These are phyloP conservation scores for Lateolabrax maculatus DNA, from an alignment of 2,797 vertebrate species.

Conservation along the genomic window DNA sequence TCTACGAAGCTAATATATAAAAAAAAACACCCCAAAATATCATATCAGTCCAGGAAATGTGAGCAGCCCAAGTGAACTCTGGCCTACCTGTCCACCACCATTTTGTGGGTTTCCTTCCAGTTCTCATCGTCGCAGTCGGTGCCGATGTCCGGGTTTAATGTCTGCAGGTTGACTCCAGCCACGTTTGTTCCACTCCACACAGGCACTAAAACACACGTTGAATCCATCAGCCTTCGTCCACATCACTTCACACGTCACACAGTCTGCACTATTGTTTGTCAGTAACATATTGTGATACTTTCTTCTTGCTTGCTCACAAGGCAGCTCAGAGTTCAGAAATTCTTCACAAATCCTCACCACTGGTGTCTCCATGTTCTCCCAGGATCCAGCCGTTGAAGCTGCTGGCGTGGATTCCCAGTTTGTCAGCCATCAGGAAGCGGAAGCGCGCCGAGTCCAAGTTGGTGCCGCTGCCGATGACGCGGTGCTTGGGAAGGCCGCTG, in stretches of 20 bases:
- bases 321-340: neutral
- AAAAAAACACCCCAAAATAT: neutral
- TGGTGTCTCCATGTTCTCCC: conserved; percentile 97
- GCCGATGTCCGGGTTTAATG: conserved; percentile 92
- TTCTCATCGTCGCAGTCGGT: conserved; percentile 90
- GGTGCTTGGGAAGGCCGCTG: conserved; percentile 96
- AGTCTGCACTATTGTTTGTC: neutral
- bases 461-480: conserved; percentile 97
- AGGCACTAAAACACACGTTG: conserved; percentile 85
- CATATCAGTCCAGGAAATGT: neutral
- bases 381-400: conserved; percentile 97
- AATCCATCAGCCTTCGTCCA: neutral
- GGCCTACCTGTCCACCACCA: conserved; percentile 93
- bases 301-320: neutral
- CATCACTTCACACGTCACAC: neutral
- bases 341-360: conserved; percentile 86
- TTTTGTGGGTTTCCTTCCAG: conserved; percentile 95
- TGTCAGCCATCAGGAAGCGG: conserved; percentile 93
- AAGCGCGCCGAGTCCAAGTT: conserved; percentile 97
- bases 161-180: conserved; percentile 94
- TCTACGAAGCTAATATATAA: neutral
- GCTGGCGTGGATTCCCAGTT: conserved; percentile 92
- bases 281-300: neutral
- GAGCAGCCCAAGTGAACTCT: neutral
- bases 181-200: conserved; percentile 97